Evolutionary conservation across 2,797 vertebrate species (phyloP).

Genomic region (Smutsia gigantea): DNA sequence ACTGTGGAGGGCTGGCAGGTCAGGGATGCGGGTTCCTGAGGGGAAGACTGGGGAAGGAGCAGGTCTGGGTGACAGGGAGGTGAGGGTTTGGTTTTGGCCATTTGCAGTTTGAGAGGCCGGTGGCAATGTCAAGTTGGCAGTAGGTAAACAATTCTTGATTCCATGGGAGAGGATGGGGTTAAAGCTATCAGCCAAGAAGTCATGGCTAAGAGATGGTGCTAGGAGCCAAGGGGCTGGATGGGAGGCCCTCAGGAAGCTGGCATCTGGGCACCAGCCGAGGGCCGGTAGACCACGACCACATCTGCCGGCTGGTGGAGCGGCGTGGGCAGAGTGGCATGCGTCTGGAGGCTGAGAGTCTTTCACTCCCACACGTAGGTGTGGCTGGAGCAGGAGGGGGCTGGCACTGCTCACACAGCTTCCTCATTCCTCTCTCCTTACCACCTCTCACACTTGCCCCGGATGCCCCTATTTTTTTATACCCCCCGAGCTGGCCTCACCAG

Average conservation of each 20-base stretch:
- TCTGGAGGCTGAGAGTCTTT: neutral
- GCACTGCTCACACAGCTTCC: neutral
- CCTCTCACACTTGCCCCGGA: neutral
- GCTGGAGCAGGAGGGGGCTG: neutral
- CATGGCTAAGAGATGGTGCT: neutral
- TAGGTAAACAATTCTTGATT: neutral
- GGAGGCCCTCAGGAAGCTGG: neutral
- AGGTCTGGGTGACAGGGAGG: neutral
- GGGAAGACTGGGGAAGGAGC: neutral
- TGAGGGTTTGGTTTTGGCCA: neutral
- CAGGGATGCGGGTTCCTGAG: neutral
- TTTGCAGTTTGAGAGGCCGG: neutral
- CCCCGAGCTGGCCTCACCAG: neutral
- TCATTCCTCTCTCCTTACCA: neutral
- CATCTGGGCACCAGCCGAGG: neutral
- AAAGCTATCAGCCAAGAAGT: neutral
- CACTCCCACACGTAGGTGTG: neutral
- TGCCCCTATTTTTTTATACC: neutral
- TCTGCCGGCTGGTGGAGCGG: neutral
- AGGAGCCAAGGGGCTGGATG: neutral
- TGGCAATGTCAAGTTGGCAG: neutral
- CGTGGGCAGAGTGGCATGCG: neutral
- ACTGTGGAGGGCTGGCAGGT: neutral
- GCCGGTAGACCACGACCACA: neutral
- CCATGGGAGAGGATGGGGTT: neutral